Base-by-base conservation (phyloP, 2,797 vertebrate genomes). In the Labroides dimidiatus region DNA sequence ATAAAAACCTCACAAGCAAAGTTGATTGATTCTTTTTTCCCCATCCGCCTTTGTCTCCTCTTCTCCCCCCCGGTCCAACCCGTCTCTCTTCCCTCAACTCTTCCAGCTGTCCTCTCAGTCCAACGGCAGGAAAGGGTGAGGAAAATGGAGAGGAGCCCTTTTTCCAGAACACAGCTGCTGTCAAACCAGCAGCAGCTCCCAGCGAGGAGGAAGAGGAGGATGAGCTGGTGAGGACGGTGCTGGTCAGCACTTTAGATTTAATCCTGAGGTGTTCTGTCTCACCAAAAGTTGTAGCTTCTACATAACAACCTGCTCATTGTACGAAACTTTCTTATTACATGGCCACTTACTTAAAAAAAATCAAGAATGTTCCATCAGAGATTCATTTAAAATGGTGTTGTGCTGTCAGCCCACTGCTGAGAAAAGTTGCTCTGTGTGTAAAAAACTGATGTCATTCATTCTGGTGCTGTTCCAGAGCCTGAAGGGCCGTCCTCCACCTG, bases 131-230 rank as follows among this genome's bases (percentile, higher is more conserved):
- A 77, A 80, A 64, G 57, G 61, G 61, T 37, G 75, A 85, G 83
- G 86, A 90, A 82, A 90, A 93, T 82, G 91, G 89, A 80, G 85
- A 86, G 21, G 84, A 84, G 75, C 57, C 84, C 65, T 91, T 93
- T 87, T 91, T 93, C 86, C 86, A 82, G 75, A 75, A 10, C 63
- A 45, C 87, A 12, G 20, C 66, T 72, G 73, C 81, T n/a, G 75
- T 64, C 64, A 91, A 91, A 55, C 64, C 82, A 21, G 57, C 86
- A 0, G 57, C 81, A 60, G 69, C 67, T 19, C 63, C 86, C 60
- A 91, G 88, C 2, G 94, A 97, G 1, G 94, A 95, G 20, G 95
- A 99, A 66, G 97, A 99, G 2, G 97, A 99, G 69, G 97, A 99
- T 0, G 97, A 98, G 85, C 90, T 96, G 96, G 97, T 98, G 93